Percentiles rank a stretch among this genome's conserved stretches.
Evolutionary conservation across 2,888 invertebrate genomes (phyloP).

Genomic region (Parnassius glacialis): DNA sequence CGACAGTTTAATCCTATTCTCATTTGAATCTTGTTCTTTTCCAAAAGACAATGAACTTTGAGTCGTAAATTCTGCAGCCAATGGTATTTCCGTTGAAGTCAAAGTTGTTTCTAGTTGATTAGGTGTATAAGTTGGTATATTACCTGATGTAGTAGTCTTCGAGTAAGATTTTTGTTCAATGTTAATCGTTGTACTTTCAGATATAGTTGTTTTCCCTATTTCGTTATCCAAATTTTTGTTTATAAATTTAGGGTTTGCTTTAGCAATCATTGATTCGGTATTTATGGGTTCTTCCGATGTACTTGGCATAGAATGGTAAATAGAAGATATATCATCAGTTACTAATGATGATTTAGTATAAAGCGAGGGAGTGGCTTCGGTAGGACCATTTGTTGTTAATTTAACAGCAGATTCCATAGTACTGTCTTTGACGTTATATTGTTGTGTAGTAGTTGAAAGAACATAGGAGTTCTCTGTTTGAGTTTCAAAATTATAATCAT

Average conservation of each 20-base stretch:
- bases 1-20: background rate
- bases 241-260: background rate
- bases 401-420: background rate
- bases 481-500: constrained; percentile 1
- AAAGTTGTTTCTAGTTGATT: constrained; percentile 1
- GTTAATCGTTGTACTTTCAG: background rate
- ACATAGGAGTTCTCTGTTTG: constrained; percentile 4
- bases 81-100: background rate
- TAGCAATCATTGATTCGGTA: background rate
- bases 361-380: background rate
- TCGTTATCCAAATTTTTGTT: background rate
- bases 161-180: background rate
- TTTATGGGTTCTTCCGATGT: background rate
- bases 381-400: background rate
- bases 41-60: background rate
- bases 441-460: background rate
- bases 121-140: background rate
- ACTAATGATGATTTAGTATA: background rate
- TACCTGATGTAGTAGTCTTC: background rate
- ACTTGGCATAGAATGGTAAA: background rate
- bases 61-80: background rate
- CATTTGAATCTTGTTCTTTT: background rate
- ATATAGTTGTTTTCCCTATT: background rate
- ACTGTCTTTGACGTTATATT: background rate
- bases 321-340: background rate